Conservation (phyloP, 1,140 invertebrate genomes). For the Antheraea pernyi region DNA sequence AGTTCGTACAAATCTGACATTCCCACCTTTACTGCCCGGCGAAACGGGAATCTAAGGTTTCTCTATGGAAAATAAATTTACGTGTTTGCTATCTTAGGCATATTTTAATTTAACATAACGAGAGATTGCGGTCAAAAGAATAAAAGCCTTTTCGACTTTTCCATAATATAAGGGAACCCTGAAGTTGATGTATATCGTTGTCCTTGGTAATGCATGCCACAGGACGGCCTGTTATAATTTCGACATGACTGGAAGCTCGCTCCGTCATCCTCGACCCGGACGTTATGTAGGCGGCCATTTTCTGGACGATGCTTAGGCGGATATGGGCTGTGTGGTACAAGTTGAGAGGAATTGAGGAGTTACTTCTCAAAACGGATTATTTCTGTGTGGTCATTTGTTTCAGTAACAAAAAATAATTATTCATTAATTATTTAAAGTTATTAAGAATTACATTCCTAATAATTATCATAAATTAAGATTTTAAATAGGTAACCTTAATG, state of each 20-base stretch:
- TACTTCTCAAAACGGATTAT: too few species aligned
- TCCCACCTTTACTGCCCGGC: too few species aligned
- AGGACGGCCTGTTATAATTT: conserved; percentile 13
- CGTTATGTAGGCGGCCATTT: conserved; percentile 13
- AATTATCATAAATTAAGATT: too few species aligned
- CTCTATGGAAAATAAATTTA: too few species aligned
- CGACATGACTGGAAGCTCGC: neutral
- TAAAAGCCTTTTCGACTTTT: neutral
- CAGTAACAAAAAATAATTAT: too few species aligned
- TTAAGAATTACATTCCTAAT: too few species aligned
- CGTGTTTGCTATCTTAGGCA: neutral
- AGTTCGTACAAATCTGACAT: too few species aligned
- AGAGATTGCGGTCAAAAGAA: neutral
- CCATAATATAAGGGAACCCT: neutral
- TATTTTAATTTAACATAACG: neutral
- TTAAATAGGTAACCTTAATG: too few species aligned
- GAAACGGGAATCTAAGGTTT: too few species aligned
- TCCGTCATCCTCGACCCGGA: conserved; percentile 12
- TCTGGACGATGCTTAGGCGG: conserved; percentile 16
- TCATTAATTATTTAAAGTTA: too few species aligned
- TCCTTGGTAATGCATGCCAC: conserved; percentile 6
- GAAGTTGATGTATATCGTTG: conserved; percentile 5
- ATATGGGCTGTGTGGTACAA: conserved; percentile 12
- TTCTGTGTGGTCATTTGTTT: too few species aligned
- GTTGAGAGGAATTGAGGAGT: neutral